A percentile compares a stretch with the other conserved stretches of the same genome.
Evolutionary conservation across 2,797 vertebrate genomes (phyloP).

Genomic region (Cyprinodon diabolis): DNA sequence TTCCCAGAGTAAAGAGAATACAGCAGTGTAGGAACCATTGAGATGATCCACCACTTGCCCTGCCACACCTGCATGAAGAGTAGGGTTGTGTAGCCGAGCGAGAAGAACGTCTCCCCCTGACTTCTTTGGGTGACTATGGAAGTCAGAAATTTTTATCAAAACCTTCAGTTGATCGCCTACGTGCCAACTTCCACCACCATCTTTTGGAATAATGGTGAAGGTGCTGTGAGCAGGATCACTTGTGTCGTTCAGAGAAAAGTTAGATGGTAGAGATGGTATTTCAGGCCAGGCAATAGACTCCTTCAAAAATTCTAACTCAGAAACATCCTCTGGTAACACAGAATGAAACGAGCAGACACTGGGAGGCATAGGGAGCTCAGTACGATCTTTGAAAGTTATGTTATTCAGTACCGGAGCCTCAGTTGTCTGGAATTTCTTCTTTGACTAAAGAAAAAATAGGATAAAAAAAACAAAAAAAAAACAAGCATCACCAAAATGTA

Average conservation of each 20-base stretch:
- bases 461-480: no score
- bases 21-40: constrained; percentile 15
- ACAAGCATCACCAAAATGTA: no score
- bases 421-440: no score
- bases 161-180: constrained; percentile 44
- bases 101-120: constrained; percentile 51
- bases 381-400: no score
- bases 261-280: no score
- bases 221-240: background rate
- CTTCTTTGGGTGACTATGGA: constrained; percentile 26
- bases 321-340: background rate
- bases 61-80: constrained; percentile 43
- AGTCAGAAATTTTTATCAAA: constrained; percentile 32
- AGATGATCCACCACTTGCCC: constrained; percentile 45
- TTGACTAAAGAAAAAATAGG: no score
- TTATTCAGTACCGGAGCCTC: no score
- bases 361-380: no score
- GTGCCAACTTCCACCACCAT: constrained; percentile 17
- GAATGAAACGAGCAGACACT: no score
- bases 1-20: constrained; percentile 49
- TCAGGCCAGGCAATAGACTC: constrained; percentile 37
- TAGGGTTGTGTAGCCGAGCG: constrained; percentile 19
- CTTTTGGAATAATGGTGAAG: constrained; percentile 35
- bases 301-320: constrained; percentile 14
- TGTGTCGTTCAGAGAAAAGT: constrained; percentile 20